A percentile compares a stretch with the other conserved stretches of the same genome.
Conservation (phyloP, 2,888 invertebrate genomes). For the Trichopoda pennipes region DNA sequence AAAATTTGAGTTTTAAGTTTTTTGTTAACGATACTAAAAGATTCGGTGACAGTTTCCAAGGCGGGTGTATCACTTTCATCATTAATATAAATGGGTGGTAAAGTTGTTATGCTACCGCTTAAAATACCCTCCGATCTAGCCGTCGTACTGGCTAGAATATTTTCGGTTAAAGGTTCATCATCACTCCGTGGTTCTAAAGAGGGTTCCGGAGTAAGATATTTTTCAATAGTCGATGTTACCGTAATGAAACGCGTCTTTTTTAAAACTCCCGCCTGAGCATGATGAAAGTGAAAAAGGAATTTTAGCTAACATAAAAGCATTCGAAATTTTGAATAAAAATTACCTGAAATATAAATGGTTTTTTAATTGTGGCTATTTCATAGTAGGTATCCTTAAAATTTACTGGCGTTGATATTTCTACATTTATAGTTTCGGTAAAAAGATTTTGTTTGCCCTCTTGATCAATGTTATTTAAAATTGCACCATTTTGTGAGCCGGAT, state of each 20-base stretch:
- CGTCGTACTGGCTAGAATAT: slow-evolving; percentile 89
- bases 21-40: slow-evolving; percentile 94
- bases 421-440: slow-evolving; percentile 90
- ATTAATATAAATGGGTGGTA: slow-evolving; percentile 89
- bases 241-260: slow-evolving; percentile 94
- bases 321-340: neutral
- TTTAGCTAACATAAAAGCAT: neutral
- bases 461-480: slow-evolving; percentile 82
- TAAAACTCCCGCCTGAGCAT: slow-evolving; percentile 88
- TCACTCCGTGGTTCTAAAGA: slow-evolving; percentile 83
- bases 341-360: slow-evolving; percentile 95
- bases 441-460: slow-evolving; percentile 78
- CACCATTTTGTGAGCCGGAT: slow-evolving; percentile 84
- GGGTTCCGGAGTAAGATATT: slow-evolving; percentile 85
- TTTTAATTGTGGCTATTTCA: slow-evolving; percentile 94
- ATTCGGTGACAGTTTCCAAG: slow-evolving; percentile 93
- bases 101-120: slow-evolving; percentile 90
- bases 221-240: slow-evolving; percentile 92
- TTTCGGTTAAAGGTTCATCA: slow-evolving; percentile 91
- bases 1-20: slow-evolving; percentile 94
- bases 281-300: neutral
- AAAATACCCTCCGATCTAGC: slow-evolving; percentile 82
- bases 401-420: slow-evolving; percentile 93
- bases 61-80: slow-evolving; percentile 90
- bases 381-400: slow-evolving; percentile 93